Evolutionary conservation across 2,888 invertebrate species (phyloP).

Genomic region (Caenorhabditis sp.): DNA sequence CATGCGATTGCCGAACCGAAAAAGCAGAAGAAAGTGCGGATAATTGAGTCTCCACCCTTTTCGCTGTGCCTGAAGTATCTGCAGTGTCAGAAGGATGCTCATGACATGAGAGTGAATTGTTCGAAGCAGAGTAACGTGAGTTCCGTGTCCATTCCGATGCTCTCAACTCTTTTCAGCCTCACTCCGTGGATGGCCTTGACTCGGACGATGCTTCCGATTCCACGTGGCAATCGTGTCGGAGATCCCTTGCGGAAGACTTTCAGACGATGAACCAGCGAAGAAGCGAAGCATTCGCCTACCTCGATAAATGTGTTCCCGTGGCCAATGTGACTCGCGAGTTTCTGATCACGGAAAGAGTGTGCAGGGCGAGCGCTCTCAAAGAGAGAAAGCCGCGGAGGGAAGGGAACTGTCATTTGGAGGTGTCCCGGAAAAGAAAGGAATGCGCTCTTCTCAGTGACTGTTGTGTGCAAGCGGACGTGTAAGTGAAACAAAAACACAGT

Average conservation of each 20-base stretch:
- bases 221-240: conserved; percentile 31
- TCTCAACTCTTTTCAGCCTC: conserved; percentile 27
- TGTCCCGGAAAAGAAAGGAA: conserved; percentile 49
- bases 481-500: conserved; percentile 8
- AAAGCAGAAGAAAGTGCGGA: conserved; percentile 25
- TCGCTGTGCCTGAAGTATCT: conserved; percentile 58
- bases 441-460: conserved; percentile 62
- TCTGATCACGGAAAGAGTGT: conserved; percentile 45
- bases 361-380: conserved; percentile 46
- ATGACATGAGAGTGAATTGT: conserved; percentile 47
- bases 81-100: conserved; percentile 59
- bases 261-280: conserved; percentile 49
- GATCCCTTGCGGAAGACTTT: conserved; percentile 27
- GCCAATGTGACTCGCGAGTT: conserved; percentile 65
- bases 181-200: conserved; percentile 34
- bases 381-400: conserved; percentile 21
- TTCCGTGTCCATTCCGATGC: too few relatives aligned
- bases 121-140: conserved; percentile 40
- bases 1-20: background rate
- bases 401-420: conserved; percentile 50
- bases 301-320: conserved; percentile 62
- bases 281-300: conserved; percentile 54
- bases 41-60: conserved; percentile 49
- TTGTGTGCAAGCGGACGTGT: conserved; percentile 68
- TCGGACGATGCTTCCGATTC: conserved; percentile 28